These are phyloP conservation scores for Rhombomys opimus DNA, from an alignment of 2,113 vertebrate genomes.

Conservation along the genomic window DNA sequence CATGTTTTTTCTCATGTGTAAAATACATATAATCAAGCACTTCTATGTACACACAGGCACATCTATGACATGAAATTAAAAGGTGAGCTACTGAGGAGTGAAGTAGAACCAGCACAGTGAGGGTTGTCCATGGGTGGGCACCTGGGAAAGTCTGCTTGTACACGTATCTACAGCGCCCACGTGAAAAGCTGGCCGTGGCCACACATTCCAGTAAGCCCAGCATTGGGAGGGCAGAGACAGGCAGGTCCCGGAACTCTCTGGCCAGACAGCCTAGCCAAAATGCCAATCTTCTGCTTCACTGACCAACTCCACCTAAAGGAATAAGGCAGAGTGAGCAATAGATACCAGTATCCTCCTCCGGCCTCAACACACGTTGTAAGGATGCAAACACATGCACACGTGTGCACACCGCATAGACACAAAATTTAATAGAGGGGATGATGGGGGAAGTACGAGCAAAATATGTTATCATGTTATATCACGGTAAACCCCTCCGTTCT, in stretches of 20 bases:
- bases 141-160: not conserved
- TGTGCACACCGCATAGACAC: too few species aligned
- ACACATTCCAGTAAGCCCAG: not conserved
- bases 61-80: not conserved
- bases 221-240: not conserved
- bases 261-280: not conserved
- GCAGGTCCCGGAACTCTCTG: not conserved
- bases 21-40: not conserved
- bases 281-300: not conserved
- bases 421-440: not conserved
- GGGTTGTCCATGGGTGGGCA: too few species aligned
- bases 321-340: too few species aligned
- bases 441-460: not conserved
- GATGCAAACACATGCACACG: not conserved
- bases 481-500: not conserved
- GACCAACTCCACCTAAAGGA: not conserved
- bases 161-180: not conserved
- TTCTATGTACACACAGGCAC: not conserved
- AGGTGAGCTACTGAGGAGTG: not conserved
- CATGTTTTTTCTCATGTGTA: not conserved
- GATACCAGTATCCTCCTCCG: not conserved
- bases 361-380: not conserved
- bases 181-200: not conserved
- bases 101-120: not conserved
- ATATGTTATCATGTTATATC: not conserved